Base-by-base conservation (phyloP, 2,797 vertebrate genomes). In the Chelmon rostratus region DNA sequence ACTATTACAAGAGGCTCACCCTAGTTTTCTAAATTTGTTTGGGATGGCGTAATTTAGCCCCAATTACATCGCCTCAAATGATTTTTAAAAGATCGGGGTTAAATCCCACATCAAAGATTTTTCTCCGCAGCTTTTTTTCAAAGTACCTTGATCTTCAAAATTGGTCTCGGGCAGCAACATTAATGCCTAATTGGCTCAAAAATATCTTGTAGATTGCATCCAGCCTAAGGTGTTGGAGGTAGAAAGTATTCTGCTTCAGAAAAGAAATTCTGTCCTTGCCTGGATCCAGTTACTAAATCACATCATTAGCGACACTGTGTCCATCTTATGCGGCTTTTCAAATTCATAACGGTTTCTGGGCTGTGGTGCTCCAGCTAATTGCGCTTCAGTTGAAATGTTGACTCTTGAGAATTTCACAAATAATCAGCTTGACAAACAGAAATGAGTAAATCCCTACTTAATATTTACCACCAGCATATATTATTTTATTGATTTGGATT, bases 91-190 rank as follows among this genome's bases (percentile, higher is more conserved):
- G 91, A 92, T 93, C 90, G 87, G 86, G 90, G 89, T 93, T 93
- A 91, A 94, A 93, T 93, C 91, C 86, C 82, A 92, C 93, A 93
- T 94, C 93, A 94, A 94, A 93, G 91, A 92, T 92, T 83, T 91
- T 92, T 91, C 88, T 86, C 77, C 52, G 86, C 82, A 76, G 82
- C 68, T 84, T 86, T 90, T 88, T 89, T 75, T 56, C 83, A 88
- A 74, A 93, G 84, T 91, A 94, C 93, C 94, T 94, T 94, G 93
- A 94, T 94, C 92, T 93, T 91, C 82, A 92, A 89, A 93, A 90
- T 93, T 93, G 86, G 91, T 93, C 90, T 89, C 85, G 84, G 90
- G 93, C 91, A 93, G 90, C 89, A 89, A 81, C 64, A 82, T 83
- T 90, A 90, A 92, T 84, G 90, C 89, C 78, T 93, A 94, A 94